phyloP scores from a whole-genome alignment of 2,113 vertebrate genomes.

The Epinephelus cyanopodus region DNA sequence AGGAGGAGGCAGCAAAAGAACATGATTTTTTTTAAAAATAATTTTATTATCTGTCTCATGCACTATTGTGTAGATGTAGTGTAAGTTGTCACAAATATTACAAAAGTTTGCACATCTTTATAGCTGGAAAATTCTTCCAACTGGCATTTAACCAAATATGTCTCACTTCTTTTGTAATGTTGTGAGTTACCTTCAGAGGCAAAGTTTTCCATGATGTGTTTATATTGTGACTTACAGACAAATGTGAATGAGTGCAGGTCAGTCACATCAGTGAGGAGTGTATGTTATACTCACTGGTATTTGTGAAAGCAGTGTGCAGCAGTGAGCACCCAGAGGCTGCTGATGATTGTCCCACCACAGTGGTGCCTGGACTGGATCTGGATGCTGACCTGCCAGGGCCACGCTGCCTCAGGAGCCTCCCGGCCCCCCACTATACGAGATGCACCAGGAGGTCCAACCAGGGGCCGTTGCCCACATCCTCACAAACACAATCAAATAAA shows the following conservation, averaged over 20 bases:
- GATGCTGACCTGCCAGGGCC: slow-evolving; percentile 82
- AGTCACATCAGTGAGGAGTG: background rate
- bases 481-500: background rate
- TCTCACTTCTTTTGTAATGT: background rate
- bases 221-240: background rate
- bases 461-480: slow-evolving; percentile 66
- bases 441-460: slow-evolving; percentile 26
- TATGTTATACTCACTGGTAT: slow-evolving; percentile 29
- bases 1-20: no score
- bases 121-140: background rate
- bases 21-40: no score
- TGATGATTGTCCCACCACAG: slow-evolving; percentile 69
- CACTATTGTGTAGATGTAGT: no score
- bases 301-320: slow-evolving; percentile 74
- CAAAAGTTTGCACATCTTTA: no score
- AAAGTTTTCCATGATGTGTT: background rate
- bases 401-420: slow-evolving; percentile 64
- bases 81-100: no score
- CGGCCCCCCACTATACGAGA: slow-evolving; percentile 70
- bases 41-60: no score
- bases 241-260: background rate
- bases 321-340: slow-evolving; percentile 59
- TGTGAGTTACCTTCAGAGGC: background rate
- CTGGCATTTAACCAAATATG: no score
- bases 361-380: slow-evolving; percentile 50